These are phyloP conservation scores for Oreochromis niloticus DNA, from an alignment of 2,113 vertebrate genomes.

Conservation along the genomic window DNA sequence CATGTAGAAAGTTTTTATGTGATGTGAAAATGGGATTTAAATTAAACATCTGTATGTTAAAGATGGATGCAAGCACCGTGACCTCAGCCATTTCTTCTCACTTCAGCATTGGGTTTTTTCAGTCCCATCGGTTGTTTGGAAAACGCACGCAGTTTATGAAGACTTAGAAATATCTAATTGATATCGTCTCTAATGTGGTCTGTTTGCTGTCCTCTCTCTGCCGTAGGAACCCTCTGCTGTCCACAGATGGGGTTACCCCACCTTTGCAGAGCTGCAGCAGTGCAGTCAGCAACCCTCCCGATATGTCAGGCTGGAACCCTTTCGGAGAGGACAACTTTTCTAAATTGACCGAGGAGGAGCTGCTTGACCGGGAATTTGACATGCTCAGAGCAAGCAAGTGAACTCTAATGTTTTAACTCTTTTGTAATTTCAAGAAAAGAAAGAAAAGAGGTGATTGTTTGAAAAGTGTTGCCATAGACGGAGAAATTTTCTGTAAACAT, in stretches of 20 bases:
- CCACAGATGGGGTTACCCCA: slow-evolving; percentile 67
- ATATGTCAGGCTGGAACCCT: slow-evolving; percentile 97
- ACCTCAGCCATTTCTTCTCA: background rate
- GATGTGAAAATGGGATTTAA: background rate
- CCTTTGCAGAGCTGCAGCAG: slow-evolving; percentile 71
- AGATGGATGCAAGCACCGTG: background rate
- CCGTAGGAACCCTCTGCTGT: slow-evolving; percentile 70
- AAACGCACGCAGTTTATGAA: background rate
- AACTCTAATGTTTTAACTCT: background rate
- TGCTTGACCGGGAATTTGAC: slow-evolving; percentile 96
- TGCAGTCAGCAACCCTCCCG: slow-evolving; percentile 81
- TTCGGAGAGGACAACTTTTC: slow-evolving; percentile 99
- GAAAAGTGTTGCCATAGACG: background rate
- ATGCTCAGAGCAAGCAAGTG: slow-evolving; percentile 97
- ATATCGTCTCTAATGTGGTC: background rate
- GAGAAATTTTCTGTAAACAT: background rate
- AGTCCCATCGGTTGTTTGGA: background rate
- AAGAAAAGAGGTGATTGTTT: background rate
- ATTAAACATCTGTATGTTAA: background rate
- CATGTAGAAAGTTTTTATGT: background rate
- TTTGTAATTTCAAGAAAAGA: background rate
- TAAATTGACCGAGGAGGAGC: slow-evolving; percentile 92
- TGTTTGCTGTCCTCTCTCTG: background rate
- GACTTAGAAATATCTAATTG: background rate
- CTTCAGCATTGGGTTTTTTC: background rate